Percentiles rank a stretch among this genome's conserved stretches.
Evolutionary conservation across 2,888 invertebrate genomes (phyloP).

Genomic region (Lymantria monacha): DNA sequence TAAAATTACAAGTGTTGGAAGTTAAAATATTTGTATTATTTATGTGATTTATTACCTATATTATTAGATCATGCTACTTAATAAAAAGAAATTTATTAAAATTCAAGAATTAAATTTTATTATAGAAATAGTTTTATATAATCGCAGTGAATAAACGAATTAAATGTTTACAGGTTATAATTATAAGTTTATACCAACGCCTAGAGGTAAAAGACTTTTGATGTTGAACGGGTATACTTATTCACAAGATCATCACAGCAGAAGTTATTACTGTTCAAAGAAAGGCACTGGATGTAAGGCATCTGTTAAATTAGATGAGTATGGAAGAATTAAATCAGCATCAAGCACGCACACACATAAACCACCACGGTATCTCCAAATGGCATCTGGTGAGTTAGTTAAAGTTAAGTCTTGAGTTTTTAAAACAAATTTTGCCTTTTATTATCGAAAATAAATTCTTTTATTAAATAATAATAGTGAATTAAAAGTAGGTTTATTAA

Average conservation of each 20-base stretch:
- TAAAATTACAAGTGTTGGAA: too few species aligned
- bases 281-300: conserved; percentile 29
- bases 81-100: too few species aligned
- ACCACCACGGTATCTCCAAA: conserved; percentile 25
- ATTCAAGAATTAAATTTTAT: too few species aligned
- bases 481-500: too few species aligned
- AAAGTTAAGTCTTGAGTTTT: conserved; percentile 5
- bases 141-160: background rate
- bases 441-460: too few species aligned
- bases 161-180: conserved; percentile 14
- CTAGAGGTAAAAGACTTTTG: conserved; percentile 23
- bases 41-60: too few species aligned
- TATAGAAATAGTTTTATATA: too few species aligned
- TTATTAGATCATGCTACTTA: too few species aligned
- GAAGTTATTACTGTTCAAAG: conserved; percentile 30
- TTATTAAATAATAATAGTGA: too few species aligned
- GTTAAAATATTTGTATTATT: too few species aligned
- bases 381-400: conserved; percentile 14
- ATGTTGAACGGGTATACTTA: conserved; percentile 27
- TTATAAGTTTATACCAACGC: conserved; percentile 31
- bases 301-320: conserved; percentile 22
- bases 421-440: background rate
- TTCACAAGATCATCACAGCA: conserved; percentile 28
- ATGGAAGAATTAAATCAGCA: conserved; percentile 13
- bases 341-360: conserved; percentile 15